These are phyloP conservation scores for Chalcosyrphus nemorum DNA, from an alignment of 2,888 invertebrate species.

Conservation along the genomic window DNA sequence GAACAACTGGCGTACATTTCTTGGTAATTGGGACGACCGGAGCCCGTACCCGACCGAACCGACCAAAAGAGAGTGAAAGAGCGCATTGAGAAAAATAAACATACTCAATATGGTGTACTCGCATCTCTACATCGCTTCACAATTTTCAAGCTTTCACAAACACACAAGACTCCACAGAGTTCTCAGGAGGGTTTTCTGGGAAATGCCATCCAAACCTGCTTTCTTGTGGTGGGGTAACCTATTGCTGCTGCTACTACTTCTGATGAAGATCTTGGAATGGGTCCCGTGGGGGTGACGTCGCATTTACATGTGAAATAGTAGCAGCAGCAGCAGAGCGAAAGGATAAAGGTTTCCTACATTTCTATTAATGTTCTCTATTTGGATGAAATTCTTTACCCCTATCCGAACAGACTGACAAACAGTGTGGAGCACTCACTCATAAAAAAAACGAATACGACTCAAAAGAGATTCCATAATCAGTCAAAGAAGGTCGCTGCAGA, in stretches of 20 bases:
- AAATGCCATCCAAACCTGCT: slow-evolving; percentile 37
- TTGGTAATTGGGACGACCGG: background rate
- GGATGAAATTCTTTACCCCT: slow-evolving; percentile 30
- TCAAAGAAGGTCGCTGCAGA: slow-evolving; percentile 70
- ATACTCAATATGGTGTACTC: slow-evolving; percentile 34
- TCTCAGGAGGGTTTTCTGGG: slow-evolving; percentile 30
- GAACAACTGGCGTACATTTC: slow-evolving; percentile 7
- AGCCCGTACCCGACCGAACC: background rate
- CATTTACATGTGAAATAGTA: slow-evolving; percentile 67
- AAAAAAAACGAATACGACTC: background rate
- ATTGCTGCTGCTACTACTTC: background rate
- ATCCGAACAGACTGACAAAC: slow-evolving; percentile 18
- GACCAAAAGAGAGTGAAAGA: slow-evolving; percentile 25
- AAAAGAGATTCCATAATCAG: slow-evolving; percentile 61
- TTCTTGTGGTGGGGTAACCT: background rate
- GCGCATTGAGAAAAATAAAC: slow-evolving; percentile 41
- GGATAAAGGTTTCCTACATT: slow-evolving; percentile 57
- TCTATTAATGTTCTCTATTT: slow-evolving; percentile 43
- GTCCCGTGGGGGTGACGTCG: background rate
- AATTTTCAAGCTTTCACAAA: slow-evolving; percentile 65
- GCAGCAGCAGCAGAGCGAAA: slow-evolving; percentile 29
- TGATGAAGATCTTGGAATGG: slow-evolving; percentile 7
- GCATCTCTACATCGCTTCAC: slow-evolving; percentile 41
- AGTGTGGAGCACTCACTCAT: background rate
- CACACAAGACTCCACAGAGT: slow-evolving; percentile 51